Percentiles rank a stretch among this genome's conserved stretches.
phyloP scores from a whole-genome alignment of 2,113 vertebrate genomes.

The Panurus biarmicus region DNA sequence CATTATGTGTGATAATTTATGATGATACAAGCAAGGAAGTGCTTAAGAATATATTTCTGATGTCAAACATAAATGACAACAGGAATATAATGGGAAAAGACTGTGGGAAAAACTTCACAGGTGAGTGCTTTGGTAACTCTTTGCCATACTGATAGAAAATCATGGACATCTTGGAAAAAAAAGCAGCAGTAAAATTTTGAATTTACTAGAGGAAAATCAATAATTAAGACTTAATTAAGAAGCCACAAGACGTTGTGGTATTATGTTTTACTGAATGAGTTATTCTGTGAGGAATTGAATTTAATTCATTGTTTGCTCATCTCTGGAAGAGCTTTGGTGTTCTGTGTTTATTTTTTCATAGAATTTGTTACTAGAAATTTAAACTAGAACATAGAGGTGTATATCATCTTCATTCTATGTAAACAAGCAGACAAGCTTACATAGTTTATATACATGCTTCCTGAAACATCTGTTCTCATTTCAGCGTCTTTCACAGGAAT shows the following conservation, averaged over 20 bases:
- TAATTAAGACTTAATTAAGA: not conserved
- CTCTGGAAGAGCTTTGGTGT: not conserved
- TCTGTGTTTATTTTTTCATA: not conserved
- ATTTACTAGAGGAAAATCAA: not conserved
- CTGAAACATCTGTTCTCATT: not conserved
- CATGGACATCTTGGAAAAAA: not conserved
- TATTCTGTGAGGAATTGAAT: not conserved
- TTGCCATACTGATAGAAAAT: not conserved
- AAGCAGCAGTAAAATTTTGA: not conserved
- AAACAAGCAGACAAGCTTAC: not conserved
- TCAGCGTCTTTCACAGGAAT: not conserved
- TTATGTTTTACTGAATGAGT: not conserved
- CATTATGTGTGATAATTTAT: not conserved
- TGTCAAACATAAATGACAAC: not conserved
- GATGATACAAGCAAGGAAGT: not conserved
- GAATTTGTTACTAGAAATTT: not conserved
- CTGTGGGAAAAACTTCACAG: not conserved
- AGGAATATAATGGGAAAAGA: not conserved
- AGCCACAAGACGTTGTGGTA: not conserved
- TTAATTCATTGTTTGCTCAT: not conserved
- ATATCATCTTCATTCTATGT: not conserved
- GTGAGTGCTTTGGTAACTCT: not conserved
- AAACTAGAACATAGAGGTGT: not conserved
- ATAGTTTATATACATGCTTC: not conserved
- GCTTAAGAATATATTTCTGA: slow-evolving; percentile 21